Evolutionary conservation across 2,888 invertebrate species (phyloP), one percentile per base, ranked within the genome.

Genomic region (Epinotia nisella): DNA sequence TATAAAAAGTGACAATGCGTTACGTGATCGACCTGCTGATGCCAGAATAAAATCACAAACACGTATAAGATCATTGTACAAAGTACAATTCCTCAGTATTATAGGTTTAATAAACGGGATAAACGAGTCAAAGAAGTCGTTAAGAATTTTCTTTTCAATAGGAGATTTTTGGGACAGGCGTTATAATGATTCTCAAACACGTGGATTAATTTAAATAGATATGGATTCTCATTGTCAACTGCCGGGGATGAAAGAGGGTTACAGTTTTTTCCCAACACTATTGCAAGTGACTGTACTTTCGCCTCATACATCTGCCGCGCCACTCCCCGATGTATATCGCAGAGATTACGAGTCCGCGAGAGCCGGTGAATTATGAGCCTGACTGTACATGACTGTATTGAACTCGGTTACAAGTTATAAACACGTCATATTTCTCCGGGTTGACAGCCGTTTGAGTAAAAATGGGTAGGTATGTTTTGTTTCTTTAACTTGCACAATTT

Each of bases 201-300:
- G n/a, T n/a, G n/a, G n/a, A n/a, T 11, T 39, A 29, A 29, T 29
- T 24, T 24, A 24, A 24, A 29, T 13, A 1, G 2, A 13, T 13
- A 41, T 15, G 41, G 41, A 15, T 41, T 45, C 45, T 45, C 13
- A 15, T 45, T 15, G 15, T 15, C 15, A 45, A 45, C 13, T 3
- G 15, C 15, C 15, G 49, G 21, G n/a, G 3, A n/a, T 49, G n/a
- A 45, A 15, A 45, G 15, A 15, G 3, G n/a, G 49, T 49, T 19
- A 11, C 1, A 19, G 11, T 3, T 5, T n/a, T 19, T 11, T 11
- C 1, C 0, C 19, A 53, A 10, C 45, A 24, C 17, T 61, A 60
- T 65, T n/a, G 64, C 19, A 21, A 3, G 5, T 17, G 35, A 70
- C 64, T 51, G 84, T 87, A 87, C 79, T 78, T 76, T 76, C 76